These are phyloP conservation scores for Sceliomorpha sp. DNA, from an alignment of 2,888 invertebrate genomes.

Conservation along the genomic window DNA sequence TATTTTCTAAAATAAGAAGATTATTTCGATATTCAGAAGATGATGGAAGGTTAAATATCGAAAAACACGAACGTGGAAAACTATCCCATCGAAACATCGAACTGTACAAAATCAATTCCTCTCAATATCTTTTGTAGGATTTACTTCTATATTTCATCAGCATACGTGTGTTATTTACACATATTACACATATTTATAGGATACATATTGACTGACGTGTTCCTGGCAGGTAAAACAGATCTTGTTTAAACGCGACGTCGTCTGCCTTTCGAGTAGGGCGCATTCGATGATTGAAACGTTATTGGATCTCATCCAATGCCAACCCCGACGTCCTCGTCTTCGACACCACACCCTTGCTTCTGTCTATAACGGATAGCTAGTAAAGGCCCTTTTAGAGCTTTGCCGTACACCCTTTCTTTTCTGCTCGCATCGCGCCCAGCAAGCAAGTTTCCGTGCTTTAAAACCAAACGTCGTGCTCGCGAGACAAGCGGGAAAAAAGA, in stretches of 20 bases:
- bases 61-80: too few relatives aligned
- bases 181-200: too few relatives aligned
- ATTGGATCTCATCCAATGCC: conserved; percentile 62
- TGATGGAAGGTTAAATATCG: too few relatives aligned
- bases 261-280: conserved; percentile 43
- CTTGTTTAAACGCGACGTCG: conserved; percentile 18
- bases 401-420: conserved; percentile 2
- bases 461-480: conserved; percentile 11
- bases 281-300: conserved; percentile 62
- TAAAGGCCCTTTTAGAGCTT: conserved; percentile 16
- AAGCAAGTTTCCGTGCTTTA: conserved; percentile 11
- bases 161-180: too few relatives aligned
- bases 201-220: conserved; percentile 5
- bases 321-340: conserved; percentile 51
- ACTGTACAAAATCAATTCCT: too few relatives aligned
- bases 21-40: too few relatives aligned
- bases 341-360: conserved; percentile 59
- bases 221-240: conserved; percentile 3
- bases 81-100: too few relatives aligned
- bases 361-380: conserved; percentile 12
- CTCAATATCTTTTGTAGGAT: too few relatives aligned
- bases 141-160: too few relatives aligned
- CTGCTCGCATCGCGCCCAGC: not conserved
- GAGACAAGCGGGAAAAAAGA: conserved; percentile 7
- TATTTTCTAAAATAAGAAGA: too few relatives aligned